Base-by-base conservation (phyloP, 2,888 invertebrate genomes). In the Craniophora ligustri region DNA sequence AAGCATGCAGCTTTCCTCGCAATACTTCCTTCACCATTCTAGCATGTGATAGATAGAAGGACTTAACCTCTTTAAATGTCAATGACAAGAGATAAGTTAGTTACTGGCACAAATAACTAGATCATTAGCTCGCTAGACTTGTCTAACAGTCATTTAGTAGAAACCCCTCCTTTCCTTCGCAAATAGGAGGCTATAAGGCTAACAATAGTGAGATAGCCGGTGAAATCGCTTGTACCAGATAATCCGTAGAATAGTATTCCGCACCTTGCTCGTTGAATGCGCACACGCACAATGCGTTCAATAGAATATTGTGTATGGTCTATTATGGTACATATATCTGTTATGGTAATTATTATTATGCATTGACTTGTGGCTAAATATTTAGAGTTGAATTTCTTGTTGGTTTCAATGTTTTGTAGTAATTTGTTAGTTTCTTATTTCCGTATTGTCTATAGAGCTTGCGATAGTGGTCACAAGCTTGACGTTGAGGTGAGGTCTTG, bases 281-380 rank as follows among this genome's bases (percentile, higher is more conserved):
- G 56, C 18, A 7, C 31, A 15, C 31, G 50, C 36, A 61, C 66
- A 70, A 59, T 59, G 23, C 14, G 8, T 0, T 61, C 42, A 65
- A 70, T 61, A 68, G 69, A 72, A 70, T 69, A 72, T 65, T 45
- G 58, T 65, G 16, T 72, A 68, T 65, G 51, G 50, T 7, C 32
- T 45, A 72, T 68, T 64, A 72, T 16, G 32, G 36, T 38, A 48
- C 35, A 41, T 48, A 16, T 13, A 55, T 28, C 47, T 65, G 64
- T 64, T 31, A 64, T 65, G 68, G 40, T 67, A 65, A 65, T 67
- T 54, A 49, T 67, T 54, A 49, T 32, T 47, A 19, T 65, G 35
- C 38, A 23, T 36, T 13, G 23, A 15, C n/a, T 13, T 45, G 30
- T 55, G 18, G 34, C 16, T 44, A 56, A 42, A 56, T 69, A 70